Evolutionary conservation across 2,888 invertebrate species (phyloP).

Genomic region (Diplazon laetatorius): DNA sequence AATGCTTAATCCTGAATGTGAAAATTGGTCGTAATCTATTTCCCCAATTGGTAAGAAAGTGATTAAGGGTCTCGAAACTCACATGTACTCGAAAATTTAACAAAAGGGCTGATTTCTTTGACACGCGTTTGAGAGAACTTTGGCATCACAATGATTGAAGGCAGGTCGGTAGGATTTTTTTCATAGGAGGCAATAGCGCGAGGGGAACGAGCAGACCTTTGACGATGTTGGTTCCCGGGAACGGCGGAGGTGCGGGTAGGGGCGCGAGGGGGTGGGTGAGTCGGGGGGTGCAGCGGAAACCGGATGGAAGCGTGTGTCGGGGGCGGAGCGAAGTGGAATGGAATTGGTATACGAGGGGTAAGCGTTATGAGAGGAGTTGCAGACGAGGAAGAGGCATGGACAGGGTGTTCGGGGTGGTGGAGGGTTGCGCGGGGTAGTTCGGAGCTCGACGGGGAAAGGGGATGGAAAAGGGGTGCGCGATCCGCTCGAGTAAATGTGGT

Average conservation of each 20-base stretch:
- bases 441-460: slow-evolving; percentile 46
- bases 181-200: slow-evolving; percentile 20
- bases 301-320: slow-evolving; percentile 65
- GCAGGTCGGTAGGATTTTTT: too few relatives aligned
- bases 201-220: slow-evolving; percentile 1
- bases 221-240: slow-evolving; percentile 6
- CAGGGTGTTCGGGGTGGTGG: slow-evolving; percentile 48
- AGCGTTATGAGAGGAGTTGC: slow-evolving; percentile 63
- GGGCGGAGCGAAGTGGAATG: slow-evolving; percentile 67
- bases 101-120: too few relatives aligned
- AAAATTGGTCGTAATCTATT: too few relatives aligned
- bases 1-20: too few relatives aligned
- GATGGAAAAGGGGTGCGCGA: slow-evolving; percentile 60
- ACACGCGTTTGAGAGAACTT: too few relatives aligned
- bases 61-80: too few relatives aligned
- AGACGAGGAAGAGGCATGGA: slow-evolving; percentile 54
- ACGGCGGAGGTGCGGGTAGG: slow-evolving; percentile 47
- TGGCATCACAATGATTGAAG: too few relatives aligned
- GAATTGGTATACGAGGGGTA: slow-evolving; percentile 64
- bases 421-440: slow-evolving; percentile 58
- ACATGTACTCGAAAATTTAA: too few relatives aligned
- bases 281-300: slow-evolving; percentile 54
- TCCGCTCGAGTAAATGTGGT: slow-evolving; percentile 48
- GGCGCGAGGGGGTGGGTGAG: too few relatives aligned
- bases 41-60: too few relatives aligned